These are phyloP conservation scores for Silurus asotus DNA, from an alignment of 2,113 vertebrate genomes.

Conservation along the genomic window DNA sequence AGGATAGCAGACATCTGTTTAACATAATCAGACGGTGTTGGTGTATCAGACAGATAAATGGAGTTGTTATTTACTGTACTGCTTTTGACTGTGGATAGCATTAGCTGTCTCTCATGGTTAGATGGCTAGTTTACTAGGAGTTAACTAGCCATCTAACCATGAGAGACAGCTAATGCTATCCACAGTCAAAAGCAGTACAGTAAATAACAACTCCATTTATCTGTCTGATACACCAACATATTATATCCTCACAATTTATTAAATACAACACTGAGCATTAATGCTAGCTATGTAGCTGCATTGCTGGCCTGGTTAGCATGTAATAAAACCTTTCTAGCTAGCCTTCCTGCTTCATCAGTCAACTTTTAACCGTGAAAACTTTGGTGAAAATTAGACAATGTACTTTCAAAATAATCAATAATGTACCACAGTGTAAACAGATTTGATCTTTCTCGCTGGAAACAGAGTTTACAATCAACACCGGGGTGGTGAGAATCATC, in stretches of 20 bases:
- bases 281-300: background rate
- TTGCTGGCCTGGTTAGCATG: background rate
- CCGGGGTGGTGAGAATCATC: background rate
- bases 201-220: background rate
- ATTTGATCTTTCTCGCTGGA: background rate
- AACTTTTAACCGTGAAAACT: background rate
- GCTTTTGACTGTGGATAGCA: background rate
- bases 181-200: background rate
- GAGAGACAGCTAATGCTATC: background rate
- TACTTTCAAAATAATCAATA: too few species aligned
- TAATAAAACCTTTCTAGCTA: background rate
- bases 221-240: background rate
- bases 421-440: background rate
- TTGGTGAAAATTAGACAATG: background rate
- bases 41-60: background rate
- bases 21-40: background rate
- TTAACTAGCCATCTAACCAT: background rate
- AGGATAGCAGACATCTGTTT: background rate
- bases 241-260: background rate
- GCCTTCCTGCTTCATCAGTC: background rate
- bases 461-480: background rate
- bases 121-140: background rate
- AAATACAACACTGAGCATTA: background rate
- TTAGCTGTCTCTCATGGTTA: background rate
- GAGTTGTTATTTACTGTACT: background rate